Evolutionary conservation across 2,113 vertebrate species (phyloP).

Genomic region (Pampusana beccarii): DNA sequence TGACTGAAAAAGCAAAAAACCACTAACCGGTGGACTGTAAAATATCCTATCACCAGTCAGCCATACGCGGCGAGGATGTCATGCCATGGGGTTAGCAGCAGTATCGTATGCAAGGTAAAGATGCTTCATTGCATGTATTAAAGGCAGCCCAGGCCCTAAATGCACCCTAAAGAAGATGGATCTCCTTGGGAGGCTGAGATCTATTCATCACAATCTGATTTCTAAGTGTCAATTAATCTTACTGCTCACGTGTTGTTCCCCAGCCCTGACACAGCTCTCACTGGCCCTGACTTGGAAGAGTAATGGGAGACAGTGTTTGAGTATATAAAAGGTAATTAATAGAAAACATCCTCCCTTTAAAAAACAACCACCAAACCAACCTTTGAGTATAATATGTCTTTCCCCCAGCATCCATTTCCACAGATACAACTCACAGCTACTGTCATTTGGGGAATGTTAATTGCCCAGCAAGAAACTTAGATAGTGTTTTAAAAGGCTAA

Average conservation of each 20-base stretch:
- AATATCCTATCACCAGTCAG: slow-evolving; percentile 48
- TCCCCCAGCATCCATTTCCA: not conserved
- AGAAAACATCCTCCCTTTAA: slow-evolving; percentile 60
- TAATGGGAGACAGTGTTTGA: slow-evolving; percentile 33
- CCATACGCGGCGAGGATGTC: not conserved
- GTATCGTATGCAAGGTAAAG: slow-evolving; percentile 50
- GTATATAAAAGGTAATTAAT: slow-evolving; percentile 72
- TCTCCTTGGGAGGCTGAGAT: slow-evolving; percentile 17
- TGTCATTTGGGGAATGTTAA: slow-evolving; percentile 29
- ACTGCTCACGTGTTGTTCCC: slow-evolving; percentile 27
- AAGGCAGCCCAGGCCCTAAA: slow-evolving; percentile 58
- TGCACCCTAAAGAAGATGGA: slow-evolving; percentile 20
- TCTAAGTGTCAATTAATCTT: slow-evolving; percentile 43
- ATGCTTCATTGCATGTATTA: slow-evolving; percentile 64
- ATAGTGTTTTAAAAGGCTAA: not conserved
- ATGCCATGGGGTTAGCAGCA: slow-evolving; percentile 35
- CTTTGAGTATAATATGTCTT: slow-evolving; percentile 15
- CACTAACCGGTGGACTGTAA: not conserved
- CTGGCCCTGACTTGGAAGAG: slow-evolving; percentile 48
- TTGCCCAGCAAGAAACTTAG: not conserved
- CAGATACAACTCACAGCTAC: not conserved
- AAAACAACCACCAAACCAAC: slow-evolving; percentile 41
- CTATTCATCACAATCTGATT: slow-evolving; percentile 47
- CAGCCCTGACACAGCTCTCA: slow-evolving; percentile 1
- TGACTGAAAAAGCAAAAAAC: slow-evolving; percentile 28